Conservation (phyloP, 2,888 invertebrate species). For the Epirrhoe alternata region DNA sequence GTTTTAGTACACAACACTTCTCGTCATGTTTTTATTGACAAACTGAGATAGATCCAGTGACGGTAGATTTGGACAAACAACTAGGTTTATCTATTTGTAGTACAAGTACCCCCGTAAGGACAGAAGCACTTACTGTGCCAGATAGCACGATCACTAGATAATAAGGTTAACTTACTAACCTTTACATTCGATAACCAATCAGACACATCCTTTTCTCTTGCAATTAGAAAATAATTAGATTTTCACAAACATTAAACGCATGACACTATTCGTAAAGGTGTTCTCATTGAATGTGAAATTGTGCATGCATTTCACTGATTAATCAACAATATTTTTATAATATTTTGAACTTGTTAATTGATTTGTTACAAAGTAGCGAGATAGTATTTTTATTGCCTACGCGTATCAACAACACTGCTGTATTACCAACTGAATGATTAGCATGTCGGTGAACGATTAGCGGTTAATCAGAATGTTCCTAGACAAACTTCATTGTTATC, state of each 20-base stretch:
- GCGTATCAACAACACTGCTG: constrained; percentile 8
- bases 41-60: constrained; percentile 9
- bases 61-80: constrained; percentile 21
- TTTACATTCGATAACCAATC: constrained; percentile 52
- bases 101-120: constrained; percentile 17
- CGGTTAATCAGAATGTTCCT: neutral
- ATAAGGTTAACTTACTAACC: constrained; percentile 47
- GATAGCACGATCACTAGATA: constrained; percentile 27
- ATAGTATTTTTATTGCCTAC: constrained; percentile 1
- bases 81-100: constrained; percentile 20
- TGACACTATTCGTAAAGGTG: neutral
- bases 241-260: neutral
- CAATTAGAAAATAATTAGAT: constrained; percentile 9
- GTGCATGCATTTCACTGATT: neutral
- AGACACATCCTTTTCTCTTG: constrained; percentile 22
- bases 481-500: neutral
- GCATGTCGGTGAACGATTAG: neutral
- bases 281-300: neutral
- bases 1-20: neutral
- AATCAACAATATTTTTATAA: constrained; percentile 1
- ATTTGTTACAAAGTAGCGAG: constrained; percentile 22
- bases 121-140: constrained; percentile 26
- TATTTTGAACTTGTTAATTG: constrained; percentile 1
- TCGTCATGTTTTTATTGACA: constrained; percentile 16
- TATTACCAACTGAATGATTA: constrained; percentile 20